Base-by-base conservation (phyloP, 2,113 vertebrate genomes). In the Labeo rohita region DNA sequence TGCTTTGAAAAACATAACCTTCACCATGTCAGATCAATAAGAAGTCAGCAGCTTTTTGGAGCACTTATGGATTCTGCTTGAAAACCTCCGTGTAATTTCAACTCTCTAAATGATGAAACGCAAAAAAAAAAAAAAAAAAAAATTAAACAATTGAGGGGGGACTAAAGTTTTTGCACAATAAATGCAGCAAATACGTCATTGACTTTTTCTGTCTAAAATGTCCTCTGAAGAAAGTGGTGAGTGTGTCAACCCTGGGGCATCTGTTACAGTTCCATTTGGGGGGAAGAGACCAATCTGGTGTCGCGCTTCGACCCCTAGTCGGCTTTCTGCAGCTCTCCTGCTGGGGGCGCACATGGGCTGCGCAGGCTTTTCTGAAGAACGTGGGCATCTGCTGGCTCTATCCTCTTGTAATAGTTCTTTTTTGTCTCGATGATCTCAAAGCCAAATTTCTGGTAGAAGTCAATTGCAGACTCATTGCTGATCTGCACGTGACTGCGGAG, bases 351-450 rank as follows among this genome's bases (percentile, higher is more conserved):
- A 86, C 94, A 93, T 89, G 95, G 94, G 94, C 94, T 96, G 94
- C 97, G 93, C 94, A 99, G 96, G 92, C 97, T 98, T 95, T 99
- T 99, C 95, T 99, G 98, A 94, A 99, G 95, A 93, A 99, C 98
- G 0, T 99, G 98, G 88, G 98, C 98, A 80, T 99, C 98, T 90
- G 98, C 98, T 0, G 98, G 98, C 91, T 99, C 98, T 98, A 99
- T 99, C 95, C 98, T 98, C 96, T 99, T 99, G 95, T 99, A 99
- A 95, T 99, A 99, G 95, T 99, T 99, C 94, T 99, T 99, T 97
- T 99, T 99, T 85, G 98, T 99, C 94, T 99, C 98, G 34, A 99
- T 99, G 93, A 99, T 98, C 95, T 99, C 97, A 93, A 99, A 99
- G 90, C 98, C 98, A 96, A 99, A 99, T 92, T 99, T 99, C 88